These are phyloP conservation scores for Tadarida brasiliensis DNA, from an alignment of 2,797 vertebrate genomes.

Conservation along the genomic window DNA sequence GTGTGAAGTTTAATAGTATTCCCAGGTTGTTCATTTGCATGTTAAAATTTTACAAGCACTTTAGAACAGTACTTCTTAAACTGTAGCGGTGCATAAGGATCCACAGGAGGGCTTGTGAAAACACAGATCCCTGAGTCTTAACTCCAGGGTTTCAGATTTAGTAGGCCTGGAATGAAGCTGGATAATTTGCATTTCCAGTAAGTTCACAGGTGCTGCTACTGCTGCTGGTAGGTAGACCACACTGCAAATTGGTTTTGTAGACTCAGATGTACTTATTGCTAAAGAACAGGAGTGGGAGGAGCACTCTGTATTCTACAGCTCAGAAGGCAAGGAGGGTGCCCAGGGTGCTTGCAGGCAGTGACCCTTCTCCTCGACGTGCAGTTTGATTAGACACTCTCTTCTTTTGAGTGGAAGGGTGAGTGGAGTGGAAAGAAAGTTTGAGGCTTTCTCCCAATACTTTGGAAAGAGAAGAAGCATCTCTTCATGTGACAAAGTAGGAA, in stretches of 20 bases:
- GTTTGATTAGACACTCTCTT: not conserved
- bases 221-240: fast-evolving
- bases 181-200: not conserved
- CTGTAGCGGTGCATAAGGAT: not conserved
- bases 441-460: not conserved
- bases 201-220: not conserved
- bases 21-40: not conserved
- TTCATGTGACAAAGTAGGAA: conserved; percentile 9
- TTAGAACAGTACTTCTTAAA: not conserved
- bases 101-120: not conserved
- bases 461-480: not conserved
- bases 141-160: not conserved
- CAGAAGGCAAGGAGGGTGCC: not conserved
- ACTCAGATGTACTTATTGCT: not conserved
- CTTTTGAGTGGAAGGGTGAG: not conserved
- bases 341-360: fast-evolving
- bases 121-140: not conserved
- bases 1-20: not conserved
- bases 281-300: not conserved
- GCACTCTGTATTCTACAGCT: fast-evolving
- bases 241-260: not conserved
- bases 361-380: fast-evolving
- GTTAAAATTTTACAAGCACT: not conserved
- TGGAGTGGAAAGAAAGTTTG: not conserved
- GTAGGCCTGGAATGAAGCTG: not conserved